Evolutionary conservation across 2,113 vertebrate species (phyloP).

Genomic region (Nematolebias whitei): DNA sequence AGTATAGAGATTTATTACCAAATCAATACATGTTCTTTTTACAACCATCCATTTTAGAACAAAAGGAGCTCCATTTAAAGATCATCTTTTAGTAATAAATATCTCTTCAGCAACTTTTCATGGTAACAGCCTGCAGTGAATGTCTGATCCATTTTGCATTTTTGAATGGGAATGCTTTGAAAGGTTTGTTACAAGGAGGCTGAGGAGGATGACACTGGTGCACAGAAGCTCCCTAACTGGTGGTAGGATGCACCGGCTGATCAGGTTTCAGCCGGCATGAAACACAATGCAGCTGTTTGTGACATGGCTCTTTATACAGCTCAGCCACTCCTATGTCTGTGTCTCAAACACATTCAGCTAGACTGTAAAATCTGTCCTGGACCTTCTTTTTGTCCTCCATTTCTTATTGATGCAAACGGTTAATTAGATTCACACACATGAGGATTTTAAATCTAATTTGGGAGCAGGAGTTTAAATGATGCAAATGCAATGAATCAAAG

Average conservation of each 20-base stretch:
- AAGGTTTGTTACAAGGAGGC: not conserved
- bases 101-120: not conserved
- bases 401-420: conserved; percentile 38
- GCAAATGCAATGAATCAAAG: conserved; percentile 18
- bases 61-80: not conserved
- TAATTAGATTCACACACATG: conserved; percentile 15
- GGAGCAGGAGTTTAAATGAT: no score
- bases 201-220: conserved; percentile 24
- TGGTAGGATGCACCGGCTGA: conserved; percentile 49
- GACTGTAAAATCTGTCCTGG: conserved; percentile 27
- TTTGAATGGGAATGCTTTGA: not conserved
- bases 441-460: no score
- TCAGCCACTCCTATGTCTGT: conserved; percentile 24
- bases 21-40: conserved; percentile 15
- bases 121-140: not conserved
- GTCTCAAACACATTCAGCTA: conserved; percentile 15
- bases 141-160: not conserved
- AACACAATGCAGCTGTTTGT: conserved; percentile 71
- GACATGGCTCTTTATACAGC: conserved; percentile 61
- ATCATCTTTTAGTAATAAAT: not conserved
- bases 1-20: not conserved
- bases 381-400: conserved; percentile 21
- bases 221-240: conserved; percentile 48
- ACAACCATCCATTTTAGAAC: not conserved
- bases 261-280: conserved; percentile 73